These are phyloP conservation scores for Lithobates pipiens DNA, from an alignment of 2,797 vertebrate genomes.

Conservation along the genomic window DNA sequence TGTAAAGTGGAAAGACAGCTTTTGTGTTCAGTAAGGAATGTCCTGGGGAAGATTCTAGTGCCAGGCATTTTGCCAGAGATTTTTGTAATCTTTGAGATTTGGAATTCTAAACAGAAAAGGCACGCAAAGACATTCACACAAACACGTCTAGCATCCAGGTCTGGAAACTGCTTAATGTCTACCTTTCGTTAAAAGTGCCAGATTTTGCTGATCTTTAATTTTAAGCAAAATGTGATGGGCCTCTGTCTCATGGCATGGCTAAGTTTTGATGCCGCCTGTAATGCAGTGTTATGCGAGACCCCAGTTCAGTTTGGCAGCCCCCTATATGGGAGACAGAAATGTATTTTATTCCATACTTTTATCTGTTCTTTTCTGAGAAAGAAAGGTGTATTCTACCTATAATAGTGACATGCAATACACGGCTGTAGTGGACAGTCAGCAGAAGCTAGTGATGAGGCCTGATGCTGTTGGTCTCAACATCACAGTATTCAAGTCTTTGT, in stretches of 20 bases:
- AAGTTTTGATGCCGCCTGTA: background rate
- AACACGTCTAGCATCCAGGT: constrained; percentile 2
- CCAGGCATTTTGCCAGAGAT: background rate
- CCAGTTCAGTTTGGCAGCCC: too few species aligned
- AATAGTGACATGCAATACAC: too few species aligned
- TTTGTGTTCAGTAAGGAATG: background rate
- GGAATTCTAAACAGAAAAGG: constrained; percentile 31
- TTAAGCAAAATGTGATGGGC: background rate
- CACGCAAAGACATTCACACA: background rate
- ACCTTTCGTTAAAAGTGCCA: background rate
- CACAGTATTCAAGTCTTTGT: too few species aligned
- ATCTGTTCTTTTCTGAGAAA: too few species aligned
- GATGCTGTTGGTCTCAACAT: too few species aligned
- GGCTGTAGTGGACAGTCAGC: too few species aligned
- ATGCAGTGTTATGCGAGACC: too few species aligned
- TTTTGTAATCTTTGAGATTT: constrained; percentile 34
- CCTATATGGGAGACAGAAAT: too few species aligned
- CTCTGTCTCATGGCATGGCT: background rate
- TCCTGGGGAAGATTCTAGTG: constrained; percentile 21
- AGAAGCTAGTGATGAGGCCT: too few species aligned
- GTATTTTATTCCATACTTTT: too few species aligned
- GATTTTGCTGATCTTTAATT: background rate
- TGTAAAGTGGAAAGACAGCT: background rate
- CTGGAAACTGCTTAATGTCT: background rate
- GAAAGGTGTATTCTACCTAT: too few species aligned